phyloP scores from a whole-genome alignment of 2,797 vertebrate species.

The Acanthurus leucopareius region DNA sequence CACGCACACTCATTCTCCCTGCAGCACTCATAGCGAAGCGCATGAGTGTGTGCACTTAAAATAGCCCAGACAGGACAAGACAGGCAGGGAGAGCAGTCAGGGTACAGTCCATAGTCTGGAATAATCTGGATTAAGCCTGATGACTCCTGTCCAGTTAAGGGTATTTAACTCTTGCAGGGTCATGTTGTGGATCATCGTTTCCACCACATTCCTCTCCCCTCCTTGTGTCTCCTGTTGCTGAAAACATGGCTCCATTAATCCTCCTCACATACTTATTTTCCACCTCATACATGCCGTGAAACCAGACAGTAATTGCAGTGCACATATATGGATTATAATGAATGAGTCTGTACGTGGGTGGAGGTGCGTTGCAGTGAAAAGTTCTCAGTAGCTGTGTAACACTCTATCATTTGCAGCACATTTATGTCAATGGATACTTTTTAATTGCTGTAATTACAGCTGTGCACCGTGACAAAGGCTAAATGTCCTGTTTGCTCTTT shows the following conservation, averaged over 20 bases:
- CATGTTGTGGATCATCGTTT: slow-evolving; percentile 14
- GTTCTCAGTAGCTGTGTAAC: background rate
- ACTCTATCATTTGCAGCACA: slow-evolving; percentile 5
- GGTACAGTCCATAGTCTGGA: slow-evolving; percentile 44
- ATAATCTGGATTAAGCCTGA: slow-evolving; percentile 71
- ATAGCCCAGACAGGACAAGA: slow-evolving; percentile 66
- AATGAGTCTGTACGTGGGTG: slow-evolving; percentile 14
- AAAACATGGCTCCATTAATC: slow-evolving; percentile 24
- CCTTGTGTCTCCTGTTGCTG: slow-evolving; percentile 9
- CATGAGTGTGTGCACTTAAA: slow-evolving; percentile 54
- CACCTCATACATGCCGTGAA: slow-evolving; percentile 21
- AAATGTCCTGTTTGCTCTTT: background rate
- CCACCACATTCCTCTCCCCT: slow-evolving; percentile 14
- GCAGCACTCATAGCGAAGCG: slow-evolving; percentile 15
- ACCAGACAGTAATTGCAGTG: slow-evolving; percentile 16
- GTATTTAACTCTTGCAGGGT: slow-evolving; percentile 21
- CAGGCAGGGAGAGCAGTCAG: slow-evolving; percentile 23
- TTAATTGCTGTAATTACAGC: slow-evolving; percentile 29
- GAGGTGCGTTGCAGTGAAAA: slow-evolving; percentile 23
- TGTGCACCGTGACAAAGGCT: slow-evolving; percentile 8
- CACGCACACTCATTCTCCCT: slow-evolving; percentile 22
- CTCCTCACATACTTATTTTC: slow-evolving; percentile 24
- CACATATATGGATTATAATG: slow-evolving; percentile 20
- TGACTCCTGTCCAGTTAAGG: slow-evolving; percentile 33
- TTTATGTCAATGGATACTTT: slow-evolving; percentile 5